Evolutionary conservation across 2,888 invertebrate species (phyloP).

Genomic region (Pterostichus madidus): DNA sequence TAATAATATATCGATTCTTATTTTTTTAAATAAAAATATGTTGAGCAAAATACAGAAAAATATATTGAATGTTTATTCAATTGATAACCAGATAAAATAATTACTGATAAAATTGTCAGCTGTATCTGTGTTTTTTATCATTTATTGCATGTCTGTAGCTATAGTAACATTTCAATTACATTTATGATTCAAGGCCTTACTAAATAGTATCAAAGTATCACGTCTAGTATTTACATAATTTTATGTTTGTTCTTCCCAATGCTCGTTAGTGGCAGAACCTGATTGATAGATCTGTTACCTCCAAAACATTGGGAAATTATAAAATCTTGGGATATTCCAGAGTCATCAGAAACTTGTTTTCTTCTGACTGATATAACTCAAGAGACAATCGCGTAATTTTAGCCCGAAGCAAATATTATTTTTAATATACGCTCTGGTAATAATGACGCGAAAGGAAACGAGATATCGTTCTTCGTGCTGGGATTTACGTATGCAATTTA

Average conservation of each 20-base stretch:
- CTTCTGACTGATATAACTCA: not conserved
- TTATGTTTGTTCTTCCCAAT: constrained; percentile 36
- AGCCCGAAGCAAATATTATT: too few relatives aligned
- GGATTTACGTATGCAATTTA: too few relatives aligned
- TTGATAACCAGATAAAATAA: constrained; percentile 32
- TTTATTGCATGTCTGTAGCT: constrained; percentile 11
- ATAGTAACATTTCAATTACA: not conserved
- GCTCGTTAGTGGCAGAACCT: constrained; percentile 69
- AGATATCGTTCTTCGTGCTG: too few relatives aligned
- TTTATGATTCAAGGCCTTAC: not conserved
- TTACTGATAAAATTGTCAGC: constrained; percentile 21
- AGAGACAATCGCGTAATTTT: not conserved
- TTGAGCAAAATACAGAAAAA: too few relatives aligned
- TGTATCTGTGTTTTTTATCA: constrained; percentile 1
- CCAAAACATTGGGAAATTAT: constrained; percentile 70
- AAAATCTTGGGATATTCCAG: constrained; percentile 31
- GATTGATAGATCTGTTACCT: constrained; percentile 68
- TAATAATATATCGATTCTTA: too few relatives aligned
- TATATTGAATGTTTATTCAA: not conserved
- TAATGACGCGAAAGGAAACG: too few relatives aligned
- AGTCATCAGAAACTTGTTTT: constrained; percentile 32
- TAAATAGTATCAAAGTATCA: not conserved
- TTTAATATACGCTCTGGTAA: too few relatives aligned
- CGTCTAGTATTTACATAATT: not conserved
- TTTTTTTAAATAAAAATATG: too few relatives aligned